Base-by-base conservation (phyloP, 2,888 invertebrate species). In the Byasa hedistus region DNA sequence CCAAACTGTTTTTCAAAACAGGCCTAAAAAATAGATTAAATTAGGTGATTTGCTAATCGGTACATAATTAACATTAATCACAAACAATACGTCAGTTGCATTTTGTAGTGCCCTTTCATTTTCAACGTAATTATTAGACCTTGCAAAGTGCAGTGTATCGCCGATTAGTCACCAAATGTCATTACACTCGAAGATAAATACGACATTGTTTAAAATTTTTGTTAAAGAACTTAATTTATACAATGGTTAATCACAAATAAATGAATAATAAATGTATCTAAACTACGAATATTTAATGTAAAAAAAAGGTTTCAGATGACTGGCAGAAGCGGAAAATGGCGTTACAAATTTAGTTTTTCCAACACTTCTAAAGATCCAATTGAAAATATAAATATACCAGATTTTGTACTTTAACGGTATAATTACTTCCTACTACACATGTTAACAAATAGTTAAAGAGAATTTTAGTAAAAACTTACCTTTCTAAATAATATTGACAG, bases 291-390 rank as follows among this genome's bases (percentile, higher is more conserved):
- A 73, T 76, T 75, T 78, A 76, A 77, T 75, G 77, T 76, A 78
- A 79, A 72, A 84, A 85, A 84, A 86, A 83, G 84, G 78, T 82
- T 79, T 80, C 73, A 72, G 75, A 80, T 80, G 79, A 82, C 79
- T 84, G 82, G 80, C 83, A 79, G 79, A 79, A 83, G 80, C 84
- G 85, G 82, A 91, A 91, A 91, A 91, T 91, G 91, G 91, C 91
- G 91, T 83, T 86, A 78, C 73, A 73, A 80, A 79, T 83, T 84
- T 80, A 78, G 81, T 79, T 81, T 81, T 57, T 55, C 32, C 44
- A 58, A 48, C n/a, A 21, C 61, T 23, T n/a, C n/a, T 55, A 51
- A 48, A 8, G 23, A 8, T 17, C 4, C 17, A 17, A 23, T 23
- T 52, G 22, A 36, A n/a, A 36, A 57, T 15, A 19, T n/a, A 5